Conservation (phyloP, 23 tunicate species). For the Corella eumyota region DNA sequence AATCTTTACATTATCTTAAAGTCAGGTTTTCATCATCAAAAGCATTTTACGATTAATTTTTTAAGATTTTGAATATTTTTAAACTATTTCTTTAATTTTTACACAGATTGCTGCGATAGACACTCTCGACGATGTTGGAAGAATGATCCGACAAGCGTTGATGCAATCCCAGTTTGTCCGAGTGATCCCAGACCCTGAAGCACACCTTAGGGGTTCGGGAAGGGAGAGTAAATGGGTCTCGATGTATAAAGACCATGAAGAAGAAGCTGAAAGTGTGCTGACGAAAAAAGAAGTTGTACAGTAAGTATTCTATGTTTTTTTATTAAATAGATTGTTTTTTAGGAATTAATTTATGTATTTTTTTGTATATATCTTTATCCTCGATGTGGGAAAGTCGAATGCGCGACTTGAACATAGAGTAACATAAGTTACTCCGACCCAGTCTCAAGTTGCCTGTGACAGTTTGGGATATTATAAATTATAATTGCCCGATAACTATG, state of each 20-base stretch:
- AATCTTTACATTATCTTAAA: too few relatives aligned
- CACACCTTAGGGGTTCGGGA: neutral
- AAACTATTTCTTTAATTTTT: neutral
- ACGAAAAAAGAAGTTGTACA: neutral
- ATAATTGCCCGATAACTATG: too few relatives aligned
- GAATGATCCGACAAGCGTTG: conserved; percentile 6
- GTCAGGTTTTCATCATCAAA: too few relatives aligned
- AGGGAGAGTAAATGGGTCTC: neutral
- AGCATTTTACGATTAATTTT: too few relatives aligned
- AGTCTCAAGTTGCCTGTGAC: too few relatives aligned
- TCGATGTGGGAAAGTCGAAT: too few relatives aligned
- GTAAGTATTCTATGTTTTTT: conserved; percentile 7
- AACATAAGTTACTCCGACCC: too few relatives aligned
- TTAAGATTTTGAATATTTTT: neutral
- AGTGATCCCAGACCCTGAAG: neutral
- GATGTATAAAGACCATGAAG: neutral
- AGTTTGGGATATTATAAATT: too few relatives aligned
- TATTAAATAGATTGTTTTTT: too few relatives aligned
- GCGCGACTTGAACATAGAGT: too few relatives aligned
- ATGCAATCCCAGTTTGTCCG: conserved; percentile 4
- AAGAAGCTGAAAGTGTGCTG: conserved; percentile 11
- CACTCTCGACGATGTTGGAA: neutral
- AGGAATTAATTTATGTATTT: too few relatives aligned
- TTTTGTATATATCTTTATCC: too few relatives aligned
- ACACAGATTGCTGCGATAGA: conserved; percentile 2